Base-by-base conservation (phyloP, 1,140 invertebrate species). In the Pemphigus obesinymphae region DNA sequence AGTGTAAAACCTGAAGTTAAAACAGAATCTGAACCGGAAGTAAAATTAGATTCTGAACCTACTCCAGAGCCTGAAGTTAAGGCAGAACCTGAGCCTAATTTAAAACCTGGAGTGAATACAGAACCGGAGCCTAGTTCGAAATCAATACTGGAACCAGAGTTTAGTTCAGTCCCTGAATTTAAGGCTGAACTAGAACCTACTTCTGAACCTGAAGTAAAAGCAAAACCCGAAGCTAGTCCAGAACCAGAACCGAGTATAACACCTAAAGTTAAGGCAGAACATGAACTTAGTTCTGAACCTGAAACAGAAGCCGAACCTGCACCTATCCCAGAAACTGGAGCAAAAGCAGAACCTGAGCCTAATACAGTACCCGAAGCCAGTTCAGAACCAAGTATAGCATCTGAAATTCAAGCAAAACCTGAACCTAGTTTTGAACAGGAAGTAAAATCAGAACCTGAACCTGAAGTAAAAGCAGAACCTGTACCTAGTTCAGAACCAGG, bases 351-450 rank as follows among this genome's bases (percentile, higher is more conserved):
- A 76, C 80, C 82, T 0, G 76, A 83, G 26, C 82, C 76, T 10
- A 37, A 0, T 37, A 43, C 73, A 66, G 85, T 87, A 83, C 84
- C 86, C 10, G 85, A 87, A 83, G 85, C 87, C 0, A 87, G 88
- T 84, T 87, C 82, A 11, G 82, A 82, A 37, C 63, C 81, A 37
- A 84, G 85, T 84, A 82, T 82, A 10, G 83, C 68, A 83, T 50
- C 85, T 34, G 83, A 84, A 83, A 84, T 87, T 82, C 31, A 85
- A 86, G 72, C 84, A 84, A 73, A 82, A 48, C 76, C 82, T 48
- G 84, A 87, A 84, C 83, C 83, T 10, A 84, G 76, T 83, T 82
- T 85, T 43, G 83, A 84, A 83, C 84, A 84, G n/a, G 85, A 86
- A 78, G 84, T 84, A 37, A 83, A 85, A 68, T 82, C 85, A 61